A percentile compares a stretch with the other conserved stretches of the same genome.
Conservation (phyloP, 1,140 invertebrate species). For the Tribolium madens region DNA sequence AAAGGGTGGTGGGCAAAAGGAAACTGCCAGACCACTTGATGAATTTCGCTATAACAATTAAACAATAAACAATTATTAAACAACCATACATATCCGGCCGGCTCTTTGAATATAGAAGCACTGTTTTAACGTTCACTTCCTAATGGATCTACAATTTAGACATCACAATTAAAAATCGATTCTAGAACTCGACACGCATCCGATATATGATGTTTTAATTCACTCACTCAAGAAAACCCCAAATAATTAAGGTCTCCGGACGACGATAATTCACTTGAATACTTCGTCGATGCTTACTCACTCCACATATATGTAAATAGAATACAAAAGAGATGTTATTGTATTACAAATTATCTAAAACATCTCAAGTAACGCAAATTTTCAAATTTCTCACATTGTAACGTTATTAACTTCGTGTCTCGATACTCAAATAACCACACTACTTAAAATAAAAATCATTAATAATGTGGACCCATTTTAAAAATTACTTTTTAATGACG, state of each 20-base stretch:
- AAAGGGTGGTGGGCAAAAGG: not conserved
- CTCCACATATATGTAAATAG: not conserved
- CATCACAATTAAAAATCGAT: constrained; percentile 4
- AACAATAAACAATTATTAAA: constrained; percentile 32
- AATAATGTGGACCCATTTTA: too few species aligned
- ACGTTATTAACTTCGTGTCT: not conserved
- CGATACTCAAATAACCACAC: not conserved
- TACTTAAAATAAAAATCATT: too few species aligned
- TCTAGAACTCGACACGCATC: not conserved
- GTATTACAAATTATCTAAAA: constrained; percentile 16
- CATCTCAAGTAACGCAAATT: constrained; percentile 4
- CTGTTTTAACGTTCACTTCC: constrained; percentile 4
- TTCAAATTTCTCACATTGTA: not conserved
- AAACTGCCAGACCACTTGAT: constrained; percentile 20
- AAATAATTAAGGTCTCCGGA: constrained; percentile 2
- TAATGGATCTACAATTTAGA: not conserved
- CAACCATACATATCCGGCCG: constrained; percentile 21
- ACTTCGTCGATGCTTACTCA: constrained; percentile 30
- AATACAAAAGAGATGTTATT: constrained; percentile 36
- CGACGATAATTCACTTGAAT: constrained; percentile 7
- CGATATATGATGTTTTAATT: not conserved
- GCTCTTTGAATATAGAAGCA: constrained; percentile 4
- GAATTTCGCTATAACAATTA: constrained; percentile 27
- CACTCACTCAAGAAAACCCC: not conserved
- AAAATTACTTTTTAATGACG: too few species aligned